Evolutionary conservation across 2,113 vertebrate genomes (phyloP).

Genomic region (Neolamprologus modestus): DNA sequence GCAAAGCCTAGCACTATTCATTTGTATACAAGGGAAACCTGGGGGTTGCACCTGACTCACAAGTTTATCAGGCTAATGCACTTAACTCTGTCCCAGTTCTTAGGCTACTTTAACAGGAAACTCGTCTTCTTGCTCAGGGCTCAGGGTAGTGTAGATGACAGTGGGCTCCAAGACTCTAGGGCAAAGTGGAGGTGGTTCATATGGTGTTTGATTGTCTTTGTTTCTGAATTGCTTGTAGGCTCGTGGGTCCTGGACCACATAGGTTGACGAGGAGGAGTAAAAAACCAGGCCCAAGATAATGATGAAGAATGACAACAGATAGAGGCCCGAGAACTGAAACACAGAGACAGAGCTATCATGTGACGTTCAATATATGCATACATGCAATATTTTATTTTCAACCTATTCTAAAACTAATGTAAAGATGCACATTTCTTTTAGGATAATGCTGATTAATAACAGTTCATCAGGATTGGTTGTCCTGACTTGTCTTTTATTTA

Average conservation of each 20-base stretch:
- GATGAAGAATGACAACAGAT: slow-evolving; percentile 88
- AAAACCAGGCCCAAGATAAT: slow-evolving; percentile 87
- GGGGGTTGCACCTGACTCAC: not conserved
- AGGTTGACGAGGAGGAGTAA: slow-evolving; percentile 88
- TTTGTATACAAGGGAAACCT: slow-evolving; percentile 66
- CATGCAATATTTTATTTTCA: not conserved
- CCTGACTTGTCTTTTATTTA: not conserved
- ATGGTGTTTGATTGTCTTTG: slow-evolving; percentile 66
- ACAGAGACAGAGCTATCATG: not conserved
- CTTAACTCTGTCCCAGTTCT: not conserved
- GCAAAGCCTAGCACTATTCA: slow-evolving; percentile 62
- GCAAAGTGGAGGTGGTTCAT: slow-evolving; percentile 69
- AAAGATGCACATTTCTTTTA: not conserved
- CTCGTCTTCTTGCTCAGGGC: slow-evolving; percentile 84
- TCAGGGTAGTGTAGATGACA: slow-evolving; percentile 88
- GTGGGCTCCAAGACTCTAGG: slow-evolving; percentile 79
- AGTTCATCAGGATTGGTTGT: not conserved
- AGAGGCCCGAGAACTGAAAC: slow-evolving; percentile 89
- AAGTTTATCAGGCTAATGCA: not conserved
- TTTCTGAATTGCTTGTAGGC: slow-evolving; percentile 97
- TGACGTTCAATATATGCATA: not conserved
- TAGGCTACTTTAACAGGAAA: slow-evolving; percentile 75
- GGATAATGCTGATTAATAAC: not conserved
- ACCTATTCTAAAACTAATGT: not conserved
- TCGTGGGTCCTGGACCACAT: slow-evolving; percentile 87